These are phyloP conservation scores for Drosophila meridionalis DNA, from an alignment of 2,888 invertebrate genomes.

Conservation along the genomic window DNA sequence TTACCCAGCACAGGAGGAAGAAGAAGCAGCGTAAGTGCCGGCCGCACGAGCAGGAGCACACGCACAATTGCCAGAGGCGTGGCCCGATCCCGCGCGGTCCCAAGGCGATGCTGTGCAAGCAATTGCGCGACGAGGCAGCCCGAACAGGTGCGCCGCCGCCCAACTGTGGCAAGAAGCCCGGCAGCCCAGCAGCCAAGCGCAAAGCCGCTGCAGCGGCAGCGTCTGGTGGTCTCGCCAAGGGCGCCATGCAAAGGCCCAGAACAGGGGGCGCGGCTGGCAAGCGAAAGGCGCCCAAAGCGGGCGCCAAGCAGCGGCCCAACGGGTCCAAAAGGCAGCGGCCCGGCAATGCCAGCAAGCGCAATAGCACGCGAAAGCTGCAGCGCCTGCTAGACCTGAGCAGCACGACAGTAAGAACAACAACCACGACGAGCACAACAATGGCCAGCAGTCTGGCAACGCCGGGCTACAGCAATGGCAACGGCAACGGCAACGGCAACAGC, in stretches of 20 bases:
- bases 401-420: conserved; percentile 27
- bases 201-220: background rate
- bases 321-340: conserved; percentile 46
- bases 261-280: conserved; percentile 25
- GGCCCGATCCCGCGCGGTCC: conserved; percentile 41
- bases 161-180: conserved; percentile 58
- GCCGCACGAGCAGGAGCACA: conserved; percentile 80
- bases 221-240: conserved; percentile 12
- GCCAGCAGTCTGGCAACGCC: conserved; percentile 59
- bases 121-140: conserved; percentile 44
- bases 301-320: conserved; percentile 30
- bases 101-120: conserved; percentile 54
- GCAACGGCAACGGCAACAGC: conserved; percentile 1
- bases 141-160: conserved; percentile 49
- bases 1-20: conserved; percentile 37
- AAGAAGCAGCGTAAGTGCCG: conserved; percentile 82
- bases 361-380: conserved; percentile 34
- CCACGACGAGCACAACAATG: conserved; percentile 53
- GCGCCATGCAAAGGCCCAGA: conserved; percentile 8
- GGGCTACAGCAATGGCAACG: too few relatives aligned
- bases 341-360: conserved; percentile 57
- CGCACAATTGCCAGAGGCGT: conserved; percentile 80
- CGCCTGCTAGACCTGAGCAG: conserved; percentile 34
- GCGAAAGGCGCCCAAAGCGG: conserved; percentile 32
- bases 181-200: conserved; percentile 6